Conservation (phyloP, 1,140 invertebrate genomes). For the Heliconius himera region DNA sequence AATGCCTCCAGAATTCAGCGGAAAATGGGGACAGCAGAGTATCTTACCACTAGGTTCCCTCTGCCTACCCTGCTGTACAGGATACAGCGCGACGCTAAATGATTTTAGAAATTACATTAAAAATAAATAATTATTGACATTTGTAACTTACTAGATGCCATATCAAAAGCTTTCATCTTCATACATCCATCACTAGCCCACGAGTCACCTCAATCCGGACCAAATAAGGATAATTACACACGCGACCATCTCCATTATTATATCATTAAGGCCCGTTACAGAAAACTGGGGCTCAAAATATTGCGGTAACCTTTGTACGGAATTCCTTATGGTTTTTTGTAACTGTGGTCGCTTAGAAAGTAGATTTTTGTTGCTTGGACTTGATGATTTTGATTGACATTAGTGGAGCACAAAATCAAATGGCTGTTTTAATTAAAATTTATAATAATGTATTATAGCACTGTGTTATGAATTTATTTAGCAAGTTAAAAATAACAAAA, state of each 20-base stretch:
- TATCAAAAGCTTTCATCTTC: conserved; percentile 21
- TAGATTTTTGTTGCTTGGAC: neutral
- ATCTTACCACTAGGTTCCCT: too few relatives aligned
- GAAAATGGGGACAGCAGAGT: too few relatives aligned
- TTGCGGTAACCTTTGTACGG: conserved; percentile 43
- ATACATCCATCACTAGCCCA: neutral
- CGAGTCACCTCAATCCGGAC: conserved; percentile 1
- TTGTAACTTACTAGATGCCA: neutral
- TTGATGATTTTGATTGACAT: conserved; percentile 5
- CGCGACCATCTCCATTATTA: conserved; percentile 63
- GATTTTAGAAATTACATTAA: neutral
- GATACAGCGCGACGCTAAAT: too few relatives aligned
- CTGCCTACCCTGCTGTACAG: too few relatives aligned
- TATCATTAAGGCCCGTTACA: conserved; percentile 70
- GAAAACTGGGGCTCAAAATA: conserved; percentile 56
- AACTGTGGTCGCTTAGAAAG: neutral
- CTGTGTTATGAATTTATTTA: neutral
- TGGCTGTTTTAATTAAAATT: neutral
- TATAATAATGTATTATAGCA: neutral
- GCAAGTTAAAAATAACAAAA: too few relatives aligned
- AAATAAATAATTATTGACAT: neutral
- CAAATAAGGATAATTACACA: conserved; percentile 64
- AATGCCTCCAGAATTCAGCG: too few relatives aligned
- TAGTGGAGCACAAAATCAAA: neutral
- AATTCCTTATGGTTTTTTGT: conserved; percentile 25